phyloP scores from a whole-genome alignment of 2,797 vertebrate species.

The Meriones psammophilus region DNA sequence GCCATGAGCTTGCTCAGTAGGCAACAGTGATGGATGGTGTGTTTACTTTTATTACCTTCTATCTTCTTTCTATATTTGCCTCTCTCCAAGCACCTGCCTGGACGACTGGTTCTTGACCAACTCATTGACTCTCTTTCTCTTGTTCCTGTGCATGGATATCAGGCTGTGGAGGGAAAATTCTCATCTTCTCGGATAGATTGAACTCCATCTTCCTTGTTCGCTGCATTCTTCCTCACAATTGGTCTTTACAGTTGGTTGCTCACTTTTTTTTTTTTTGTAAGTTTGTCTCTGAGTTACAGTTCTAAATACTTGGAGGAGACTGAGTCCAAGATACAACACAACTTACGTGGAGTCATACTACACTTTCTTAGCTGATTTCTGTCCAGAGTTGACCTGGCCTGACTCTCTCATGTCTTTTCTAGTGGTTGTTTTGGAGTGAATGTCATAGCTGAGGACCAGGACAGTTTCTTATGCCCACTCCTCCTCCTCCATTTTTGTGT shows the following conservation, averaged over 20 bases:
- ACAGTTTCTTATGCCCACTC: background rate
- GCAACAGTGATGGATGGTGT: background rate
- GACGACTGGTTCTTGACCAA: background rate
- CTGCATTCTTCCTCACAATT: background rate
- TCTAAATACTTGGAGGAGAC: background rate
- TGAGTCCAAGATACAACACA: background rate
- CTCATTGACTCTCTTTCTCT: background rate
- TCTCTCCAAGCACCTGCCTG: background rate
- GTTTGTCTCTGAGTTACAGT: background rate
- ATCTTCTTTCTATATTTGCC: background rate
- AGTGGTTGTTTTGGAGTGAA: background rate
- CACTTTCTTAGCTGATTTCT: background rate
- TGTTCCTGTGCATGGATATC: background rate
- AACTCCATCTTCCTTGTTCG: background rate
- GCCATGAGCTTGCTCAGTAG: background rate
- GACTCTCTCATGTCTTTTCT: background rate
- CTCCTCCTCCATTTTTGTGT: background rate
- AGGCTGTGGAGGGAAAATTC: background rate
- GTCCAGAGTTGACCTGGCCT: background rate
- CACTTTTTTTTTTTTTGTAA: background rate
- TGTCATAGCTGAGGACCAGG: background rate
- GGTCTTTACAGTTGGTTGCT: background rate
- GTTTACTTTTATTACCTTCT: background rate
- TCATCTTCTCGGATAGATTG: background rate
- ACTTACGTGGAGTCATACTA: accelerated